phyloP scores from a whole-genome alignment of 2,797 vertebrate genomes.

The Coregonus suidteri region DNA sequence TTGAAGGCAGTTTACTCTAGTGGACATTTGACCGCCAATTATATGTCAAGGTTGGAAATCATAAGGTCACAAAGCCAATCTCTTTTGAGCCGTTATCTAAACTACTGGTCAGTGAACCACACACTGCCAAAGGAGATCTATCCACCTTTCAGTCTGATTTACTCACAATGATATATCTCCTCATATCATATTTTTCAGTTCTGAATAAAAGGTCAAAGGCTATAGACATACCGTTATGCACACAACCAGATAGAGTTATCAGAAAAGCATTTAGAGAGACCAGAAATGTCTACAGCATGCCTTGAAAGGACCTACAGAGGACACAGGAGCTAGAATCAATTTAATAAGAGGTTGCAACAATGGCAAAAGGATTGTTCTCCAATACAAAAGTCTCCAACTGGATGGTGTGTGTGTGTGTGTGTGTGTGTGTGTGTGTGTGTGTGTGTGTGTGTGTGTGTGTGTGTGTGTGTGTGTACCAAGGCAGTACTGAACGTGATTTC shows the following conservation, averaged over 20 bases:
- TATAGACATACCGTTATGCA: constrained; percentile 21
- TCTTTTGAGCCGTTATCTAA: constrained; percentile 48
- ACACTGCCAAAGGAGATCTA: constrained; percentile 51
- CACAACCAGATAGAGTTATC: not conserved
- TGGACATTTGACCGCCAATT: constrained; percentile 56
- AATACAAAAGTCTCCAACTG: constrained; percentile 2
- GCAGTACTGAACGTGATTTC: not conserved
- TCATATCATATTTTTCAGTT: constrained; percentile 12
- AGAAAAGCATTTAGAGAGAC: not conserved
- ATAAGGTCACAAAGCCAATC: constrained; percentile 39
- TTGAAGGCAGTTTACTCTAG: not conserved
- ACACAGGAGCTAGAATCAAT: not conserved
- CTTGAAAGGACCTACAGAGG: not conserved
- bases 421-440: not conserved
- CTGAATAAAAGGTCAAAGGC: not conserved
- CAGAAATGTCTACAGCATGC: not conserved
- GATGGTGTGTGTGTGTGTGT: constrained; percentile 1
- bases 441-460: constrained; percentile 34
- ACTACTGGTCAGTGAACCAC: constrained; percentile 59
- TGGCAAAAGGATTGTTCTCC: not conserved
- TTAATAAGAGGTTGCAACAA: not conserved
- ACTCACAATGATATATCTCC: constrained; percentile 29
- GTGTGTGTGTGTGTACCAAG: constrained; percentile 5
- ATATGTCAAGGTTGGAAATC: constrained; percentile 62
- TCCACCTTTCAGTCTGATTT: constrained; percentile 39